A percentile compares a stretch with the other conserved stretches of the same genome.
Conservation (phyloP, 2,888 invertebrate species). For the Steinernema carpocapsae region DNA sequence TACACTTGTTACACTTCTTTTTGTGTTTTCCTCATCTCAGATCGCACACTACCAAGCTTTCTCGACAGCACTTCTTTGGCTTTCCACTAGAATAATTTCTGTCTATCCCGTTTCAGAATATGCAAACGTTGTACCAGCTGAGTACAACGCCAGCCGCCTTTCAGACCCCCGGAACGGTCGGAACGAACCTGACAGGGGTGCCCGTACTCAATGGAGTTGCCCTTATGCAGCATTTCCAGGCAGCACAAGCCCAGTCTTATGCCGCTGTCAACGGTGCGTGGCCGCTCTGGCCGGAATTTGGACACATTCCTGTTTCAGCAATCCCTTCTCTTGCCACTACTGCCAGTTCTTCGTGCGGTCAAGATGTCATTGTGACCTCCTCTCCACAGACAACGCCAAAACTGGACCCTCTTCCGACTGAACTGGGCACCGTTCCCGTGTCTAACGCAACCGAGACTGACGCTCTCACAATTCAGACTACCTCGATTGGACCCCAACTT, state of each 20-base stretch:
- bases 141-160: slow-evolving; percentile 25
- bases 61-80: not conserved
- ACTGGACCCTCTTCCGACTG: not conserved
- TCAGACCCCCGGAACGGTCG: slow-evolving; percentile 19
- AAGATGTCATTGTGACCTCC: not conserved
- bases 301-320: not conserved
- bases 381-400: slow-evolving; percentile 19
- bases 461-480: slow-evolving; percentile 14
- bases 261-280: slow-evolving; percentile 15
- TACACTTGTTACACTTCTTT: slow-evolving; percentile 22
- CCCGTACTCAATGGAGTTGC: slow-evolving; percentile 29
- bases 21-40: slow-evolving; percentile 20
- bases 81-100: not conserved
- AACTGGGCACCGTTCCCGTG: not conserved
- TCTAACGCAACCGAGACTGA: not conserved
- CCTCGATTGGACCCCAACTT: slow-evolving; percentile 17
- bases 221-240: slow-evolving; percentile 31
- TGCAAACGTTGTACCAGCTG: slow-evolving; percentile 56
- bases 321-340: not conserved
- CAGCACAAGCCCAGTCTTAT: slow-evolving; percentile 33
- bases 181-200: slow-evolving; percentile 16
- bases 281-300: not conserved
- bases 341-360: not conserved
- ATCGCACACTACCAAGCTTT: not conserved
- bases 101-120: slow-evolving; percentile 47